These are phyloP conservation scores for Phrynosoma blainvillii DNA, from an alignment of 2,113 vertebrate genomes.

Conservation along the genomic window DNA sequence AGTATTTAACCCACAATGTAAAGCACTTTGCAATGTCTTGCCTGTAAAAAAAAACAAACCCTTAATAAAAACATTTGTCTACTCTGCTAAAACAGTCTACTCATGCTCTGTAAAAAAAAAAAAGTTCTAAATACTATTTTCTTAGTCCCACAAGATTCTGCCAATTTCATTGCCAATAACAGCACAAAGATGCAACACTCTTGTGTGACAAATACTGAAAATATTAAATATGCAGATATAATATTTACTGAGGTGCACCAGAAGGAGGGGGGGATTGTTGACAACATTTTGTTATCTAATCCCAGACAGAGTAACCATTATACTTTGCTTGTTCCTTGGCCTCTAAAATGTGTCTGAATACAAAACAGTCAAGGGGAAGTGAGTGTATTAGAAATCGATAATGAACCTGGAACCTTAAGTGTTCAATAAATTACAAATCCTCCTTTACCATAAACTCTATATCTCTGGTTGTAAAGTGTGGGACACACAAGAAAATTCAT, in stretches of 20 bases:
- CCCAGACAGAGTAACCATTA: slow-evolving; percentile 1
- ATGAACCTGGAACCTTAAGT: slow-evolving; percentile 22
- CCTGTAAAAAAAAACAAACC: not conserved
- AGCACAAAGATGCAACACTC: not conserved
- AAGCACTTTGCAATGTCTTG: not conserved
- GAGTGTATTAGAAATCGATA: slow-evolving; percentile 40
- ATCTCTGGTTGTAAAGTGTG: slow-evolving; percentile 18
- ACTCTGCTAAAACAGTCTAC: not conserved
- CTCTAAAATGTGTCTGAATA: not conserved
- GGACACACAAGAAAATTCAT: slow-evolving; percentile 45
- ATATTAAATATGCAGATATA: slow-evolving; percentile 12
- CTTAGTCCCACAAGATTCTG: not conserved
- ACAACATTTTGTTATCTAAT: not conserved
- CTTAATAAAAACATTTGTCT: not conserved
- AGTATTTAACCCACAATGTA: slow-evolving; percentile 11
- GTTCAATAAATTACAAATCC: slow-evolving; percentile 40
- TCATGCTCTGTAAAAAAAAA: not conserved
- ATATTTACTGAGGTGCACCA: not conserved
- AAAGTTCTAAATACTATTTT: not conserved
- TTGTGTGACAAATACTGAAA: slow-evolving; percentile 3
- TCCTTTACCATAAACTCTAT: not conserved
- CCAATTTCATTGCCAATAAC: not conserved
- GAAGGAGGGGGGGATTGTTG: not conserved
- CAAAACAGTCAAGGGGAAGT: not conserved
- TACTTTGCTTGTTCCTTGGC: not conserved